A percentile compares a stretch with the other conserved stretches of the same genome.
phyloP scores from a whole-genome alignment of 2,797 vertebrate genomes.

The Menidia menidia region DNA sequence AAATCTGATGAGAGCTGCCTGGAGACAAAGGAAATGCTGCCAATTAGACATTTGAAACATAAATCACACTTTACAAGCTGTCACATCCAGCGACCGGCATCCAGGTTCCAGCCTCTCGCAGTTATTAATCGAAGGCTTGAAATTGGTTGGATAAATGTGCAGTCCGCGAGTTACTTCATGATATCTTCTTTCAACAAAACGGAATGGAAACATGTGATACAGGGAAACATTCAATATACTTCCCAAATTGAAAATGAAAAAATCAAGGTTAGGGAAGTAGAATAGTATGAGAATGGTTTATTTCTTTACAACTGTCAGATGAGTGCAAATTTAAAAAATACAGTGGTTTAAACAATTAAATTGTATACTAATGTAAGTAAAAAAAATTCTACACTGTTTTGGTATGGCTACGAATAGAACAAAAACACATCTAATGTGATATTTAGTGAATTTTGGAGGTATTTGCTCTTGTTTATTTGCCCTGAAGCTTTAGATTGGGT shows the following conservation, averaged over 20 bases:
- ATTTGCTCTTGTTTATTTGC: too few species aligned
- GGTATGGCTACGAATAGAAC: too few species aligned
- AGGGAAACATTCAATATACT: not conserved
- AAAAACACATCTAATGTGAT: too few species aligned
- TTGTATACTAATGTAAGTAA: too few species aligned
- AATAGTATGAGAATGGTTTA: too few species aligned
- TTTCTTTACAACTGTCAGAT: too few species aligned
- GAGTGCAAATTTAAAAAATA: too few species aligned
- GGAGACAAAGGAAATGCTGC: slow-evolving; percentile 65
- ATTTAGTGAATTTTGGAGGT: too few species aligned
- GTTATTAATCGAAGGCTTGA: slow-evolving; percentile 46
- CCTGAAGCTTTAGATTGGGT: too few species aligned
- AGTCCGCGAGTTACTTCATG: slow-evolving; percentile 16
- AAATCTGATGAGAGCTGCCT: slow-evolving; percentile 62
- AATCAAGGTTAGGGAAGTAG: too few species aligned
- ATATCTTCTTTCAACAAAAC: slow-evolving; percentile 43
- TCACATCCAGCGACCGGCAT: slow-evolving; percentile 55
- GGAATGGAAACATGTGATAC: slow-evolving; percentile 25
- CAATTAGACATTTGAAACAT: slow-evolving; percentile 73
- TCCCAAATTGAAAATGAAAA: not conserved
- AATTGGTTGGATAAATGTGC: slow-evolving; percentile 34
- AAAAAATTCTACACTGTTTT: too few species aligned
- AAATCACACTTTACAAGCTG: slow-evolving; percentile 77
- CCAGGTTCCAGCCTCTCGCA: slow-evolving; percentile 56
- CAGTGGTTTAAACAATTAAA: too few species aligned